Evolutionary conservation across 1,140 invertebrate genomes (phyloP).

Genomic region (Trachymyrmex cornetzi): DNA sequence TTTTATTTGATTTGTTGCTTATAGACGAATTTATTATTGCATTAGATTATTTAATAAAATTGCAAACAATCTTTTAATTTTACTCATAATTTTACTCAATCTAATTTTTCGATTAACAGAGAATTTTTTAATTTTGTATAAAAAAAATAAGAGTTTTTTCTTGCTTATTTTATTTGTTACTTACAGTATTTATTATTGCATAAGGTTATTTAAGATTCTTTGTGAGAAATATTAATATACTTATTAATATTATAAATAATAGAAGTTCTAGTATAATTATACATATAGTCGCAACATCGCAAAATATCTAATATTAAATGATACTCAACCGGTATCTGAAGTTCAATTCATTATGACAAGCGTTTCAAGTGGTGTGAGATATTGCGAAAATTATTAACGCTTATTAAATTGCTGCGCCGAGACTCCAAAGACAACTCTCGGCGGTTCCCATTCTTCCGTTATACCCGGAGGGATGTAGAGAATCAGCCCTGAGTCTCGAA

Average conservation of each 20-base stretch:
- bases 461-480: neutral
- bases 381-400: constrained; percentile 45
- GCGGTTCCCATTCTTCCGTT: constrained; percentile 18
- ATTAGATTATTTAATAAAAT: neutral
- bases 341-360: constrained; percentile 22
- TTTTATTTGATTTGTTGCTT: neutral
- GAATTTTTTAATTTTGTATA: too few species aligned
- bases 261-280: neutral
- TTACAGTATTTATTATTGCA: neutral
- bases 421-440: constrained; percentile 21
- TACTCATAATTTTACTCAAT: too few species aligned
- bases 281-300: neutral
- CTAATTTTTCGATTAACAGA: too few species aligned
- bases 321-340: neutral
- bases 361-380: neutral
- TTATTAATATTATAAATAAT: neutral
- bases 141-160: too few species aligned
- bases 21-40: neutral
- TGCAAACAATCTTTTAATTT: too few species aligned
- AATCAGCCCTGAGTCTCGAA: constrained; percentile 23
- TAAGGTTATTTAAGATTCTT: constrained; percentile 8
- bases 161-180: too few species aligned
- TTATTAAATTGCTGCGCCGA: constrained; percentile 39
- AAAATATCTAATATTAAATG: neutral
- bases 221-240: neutral